Evolutionary conservation across 2,888 invertebrate species (phyloP), one percentile per base, ranked within the genome.

Genomic region (Atrina japonica): DNA sequence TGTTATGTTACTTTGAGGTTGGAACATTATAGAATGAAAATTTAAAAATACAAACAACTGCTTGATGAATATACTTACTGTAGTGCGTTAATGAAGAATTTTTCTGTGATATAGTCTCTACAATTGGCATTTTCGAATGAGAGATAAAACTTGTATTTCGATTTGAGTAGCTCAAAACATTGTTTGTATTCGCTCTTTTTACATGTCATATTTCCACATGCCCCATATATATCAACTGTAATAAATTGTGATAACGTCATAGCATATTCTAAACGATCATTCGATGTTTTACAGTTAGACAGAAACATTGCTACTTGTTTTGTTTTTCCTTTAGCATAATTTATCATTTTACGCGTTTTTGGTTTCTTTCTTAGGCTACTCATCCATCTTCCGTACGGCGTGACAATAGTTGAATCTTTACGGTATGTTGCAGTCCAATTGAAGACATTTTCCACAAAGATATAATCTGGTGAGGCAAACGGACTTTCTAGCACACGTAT

Each of bases 391-490:
- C 97, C 98, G 90, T 98, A 98, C 0, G 98, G 98, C 0, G 98
- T 95, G 11, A 98, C 97, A 77, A 98, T 94, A 88, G 98, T 98
- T 25, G 97, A 97, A 90, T 98, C 98, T 61, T 94, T 94, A 71
- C 98, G 93, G 89, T 98, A 98, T 0, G 98, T 98, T 0, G 98
- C 96, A 11, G 98, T 98, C 97, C 98, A 98, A 92, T 98, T 98
- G 91, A 98, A 95, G 6, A 95, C 94, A 86, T 94, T 94, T 18
- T 93, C 93, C 75, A 94, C 93, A 80, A 95, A 94, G 58, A 95
- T 92, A 71, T 91, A 91, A 70, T 94, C 94, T 82, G 96, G 96
- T 18, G 97, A 97, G 91, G 98, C 97, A 91, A 96, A 95, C 0
- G 98, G 98, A 91, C 97, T 97, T 90, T 98, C 98, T 76, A 98